These are phyloP conservation scores for Drosophila burlai DNA, from an alignment of 1,140 invertebrate species.

Conservation along the genomic window DNA sequence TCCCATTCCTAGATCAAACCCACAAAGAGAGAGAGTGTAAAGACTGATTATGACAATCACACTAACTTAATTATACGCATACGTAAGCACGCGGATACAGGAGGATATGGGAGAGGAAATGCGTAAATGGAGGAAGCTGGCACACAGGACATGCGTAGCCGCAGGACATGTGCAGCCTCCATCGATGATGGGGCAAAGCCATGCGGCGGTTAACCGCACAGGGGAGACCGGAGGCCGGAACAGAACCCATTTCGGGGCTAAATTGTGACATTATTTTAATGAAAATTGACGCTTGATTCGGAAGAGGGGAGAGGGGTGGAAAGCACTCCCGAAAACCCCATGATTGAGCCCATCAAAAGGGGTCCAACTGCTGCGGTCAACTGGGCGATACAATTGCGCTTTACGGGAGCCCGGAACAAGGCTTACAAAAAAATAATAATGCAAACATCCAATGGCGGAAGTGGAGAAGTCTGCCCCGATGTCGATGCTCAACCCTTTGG, in stretches of 20 bases:
- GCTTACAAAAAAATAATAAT: conserved; percentile 53
- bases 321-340: conserved; percentile 21
- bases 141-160: conserved; percentile 35
- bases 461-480: background rate
- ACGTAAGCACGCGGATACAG: conserved; percentile 43
- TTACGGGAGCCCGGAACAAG: conserved; percentile 22
- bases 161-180: conserved; percentile 61
- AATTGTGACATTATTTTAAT: conserved; percentile 74
- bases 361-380: conserved; percentile 42
- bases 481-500: conserved; percentile 34
- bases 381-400: conserved; percentile 46
- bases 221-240: conserved; percentile 26
- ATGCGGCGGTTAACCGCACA: conserved; percentile 69
- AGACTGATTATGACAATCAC: conserved; percentile 58
- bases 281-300: conserved; percentile 69
- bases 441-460: conserved; percentile 34
- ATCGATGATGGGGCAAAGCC: conserved; percentile 47
- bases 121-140: background rate
- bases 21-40: too few relatives aligned
- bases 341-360: conserved; percentile 47
- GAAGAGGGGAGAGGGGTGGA: too few relatives aligned
- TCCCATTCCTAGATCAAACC: conserved; percentile 1
- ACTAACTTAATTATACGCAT: conserved; percentile 76
- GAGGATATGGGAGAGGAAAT: background rate
- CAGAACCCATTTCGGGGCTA: conserved; percentile 44